Conservation (phyloP, 92 coral and sea anemone species). For the Zoanthus solanderi region DNA sequence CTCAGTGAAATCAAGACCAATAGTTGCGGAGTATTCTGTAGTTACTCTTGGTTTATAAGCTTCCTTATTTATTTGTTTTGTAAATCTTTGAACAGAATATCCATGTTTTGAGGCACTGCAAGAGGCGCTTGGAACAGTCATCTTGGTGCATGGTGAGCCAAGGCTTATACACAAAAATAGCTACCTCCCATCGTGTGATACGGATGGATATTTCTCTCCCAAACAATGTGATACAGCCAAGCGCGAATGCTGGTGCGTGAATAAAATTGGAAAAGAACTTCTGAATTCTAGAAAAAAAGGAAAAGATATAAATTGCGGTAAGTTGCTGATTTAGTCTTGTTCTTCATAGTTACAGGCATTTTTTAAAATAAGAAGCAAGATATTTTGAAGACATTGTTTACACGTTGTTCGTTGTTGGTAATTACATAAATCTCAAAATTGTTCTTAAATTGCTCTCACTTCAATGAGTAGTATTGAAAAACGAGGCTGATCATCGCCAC, state of each 20-base stretch:
- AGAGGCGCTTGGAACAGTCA: neutral
- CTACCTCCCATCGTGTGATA: constrained; percentile 12
- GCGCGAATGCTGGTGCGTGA: constrained; percentile 31
- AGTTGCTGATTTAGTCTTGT: neutral
- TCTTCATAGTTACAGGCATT: neutral
- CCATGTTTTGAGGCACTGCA: constrained; percentile 25
- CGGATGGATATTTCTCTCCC: constrained; percentile 8
- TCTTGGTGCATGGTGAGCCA: constrained; percentile 44
- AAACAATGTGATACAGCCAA: constrained; percentile 26
- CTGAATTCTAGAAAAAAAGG: constrained; percentile 13
- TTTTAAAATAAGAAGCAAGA: no score
- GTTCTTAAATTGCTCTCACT: no score
- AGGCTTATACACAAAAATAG: neutral
- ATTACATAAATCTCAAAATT: no score
- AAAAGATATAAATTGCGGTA: neutral
- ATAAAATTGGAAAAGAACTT: constrained; percentile 17
- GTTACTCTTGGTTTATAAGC: no score
- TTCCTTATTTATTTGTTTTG: neutral
- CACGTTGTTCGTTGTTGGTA: no score
- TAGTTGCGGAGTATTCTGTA: no score
- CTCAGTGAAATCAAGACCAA: no score
- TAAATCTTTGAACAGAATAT: neutral
- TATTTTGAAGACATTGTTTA: no score
- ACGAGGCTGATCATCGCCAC: no score
- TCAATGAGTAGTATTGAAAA: no score